Evolutionary conservation across 2,113 vertebrate genomes (phyloP), one percentile per base, ranked within the genome.

Genomic region (Nothocercus julius): DNA sequence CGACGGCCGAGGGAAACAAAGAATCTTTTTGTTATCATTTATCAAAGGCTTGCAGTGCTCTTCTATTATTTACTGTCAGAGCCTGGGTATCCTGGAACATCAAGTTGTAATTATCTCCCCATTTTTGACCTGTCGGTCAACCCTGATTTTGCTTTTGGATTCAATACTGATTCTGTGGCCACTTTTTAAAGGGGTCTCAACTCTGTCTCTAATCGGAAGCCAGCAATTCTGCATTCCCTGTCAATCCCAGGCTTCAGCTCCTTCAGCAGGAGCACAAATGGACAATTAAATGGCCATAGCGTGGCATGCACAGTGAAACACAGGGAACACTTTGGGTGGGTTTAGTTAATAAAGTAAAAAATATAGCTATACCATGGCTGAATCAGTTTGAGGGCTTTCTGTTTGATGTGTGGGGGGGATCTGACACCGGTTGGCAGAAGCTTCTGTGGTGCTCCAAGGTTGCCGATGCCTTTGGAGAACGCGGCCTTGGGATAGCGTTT

Each of bases 51-150:
- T 83, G 59, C 70, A 85, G 63, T 1, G 6, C 19, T 36, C 49
- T 64, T 30, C 24, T 56, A 51, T 13, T 6, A 61, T 19, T 42
- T 75, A 42, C n/a, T 77, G 51, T 89, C 78, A 87, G 87, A 62
- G 78, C 87, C 85, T 58, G 53, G 36, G 19, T 87, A 89, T 93
- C 70, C 81, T 94, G 91, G 87, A 91, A 76, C 72, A 42, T 54
- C n/a, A 63, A 79, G 67, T 67, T 51, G 40, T 51, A 95, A 96
- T 97, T 94, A 89, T 95, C 72, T 91, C 38, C 68, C 45, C 14
- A 7, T 42, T 82, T 92, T 88, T 75, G 76, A 93, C 87, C 94
- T 94, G 90, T 83, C 89, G 59, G 59, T 92, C 89, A 96, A 95
- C 89, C 90, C 91, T n/a, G 79, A 87, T 74, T 90, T 85, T 92